Percentiles rank a stretch among this genome's conserved stretches.
Evolutionary conservation across 2,888 invertebrate species (phyloP).

Genomic region (Zootermopsis nevadensis): DNA sequence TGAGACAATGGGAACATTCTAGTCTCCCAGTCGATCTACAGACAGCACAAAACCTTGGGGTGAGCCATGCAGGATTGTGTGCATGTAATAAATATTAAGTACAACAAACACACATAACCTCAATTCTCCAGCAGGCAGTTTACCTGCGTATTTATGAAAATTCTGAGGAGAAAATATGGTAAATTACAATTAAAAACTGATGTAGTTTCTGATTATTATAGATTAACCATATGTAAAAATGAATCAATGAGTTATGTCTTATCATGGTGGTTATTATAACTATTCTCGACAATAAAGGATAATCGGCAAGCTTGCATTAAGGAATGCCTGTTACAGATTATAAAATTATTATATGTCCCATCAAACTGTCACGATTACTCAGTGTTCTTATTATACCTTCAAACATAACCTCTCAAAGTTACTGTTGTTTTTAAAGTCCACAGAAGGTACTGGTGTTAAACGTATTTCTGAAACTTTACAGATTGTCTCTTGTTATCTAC

Average conservation of each 20-base stretch:
- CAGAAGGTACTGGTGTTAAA: constrained; percentile 2
- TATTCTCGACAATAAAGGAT: not conserved
- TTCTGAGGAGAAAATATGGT: constrained; percentile 18
- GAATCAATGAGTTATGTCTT: not conserved
- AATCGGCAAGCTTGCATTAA: not conserved
- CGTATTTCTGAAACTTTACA: not conserved
- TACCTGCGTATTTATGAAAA: constrained; percentile 20
- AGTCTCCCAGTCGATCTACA: constrained; percentile 23
- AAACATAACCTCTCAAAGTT: not conserved
- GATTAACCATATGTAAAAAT: not conserved
- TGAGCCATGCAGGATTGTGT: constrained; percentile 16
- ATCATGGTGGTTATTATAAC: not conserved
- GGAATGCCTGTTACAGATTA: not conserved
- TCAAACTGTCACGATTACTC: not conserved
- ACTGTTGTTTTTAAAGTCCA: not conserved
- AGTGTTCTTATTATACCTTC: not conserved
- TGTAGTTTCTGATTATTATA: not conserved
- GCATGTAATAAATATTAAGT: constrained; percentile 42
- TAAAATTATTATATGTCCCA: not conserved
- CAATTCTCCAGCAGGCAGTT: constrained; percentile 15
- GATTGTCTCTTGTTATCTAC: not conserved
- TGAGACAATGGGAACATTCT: constrained; percentile 13
- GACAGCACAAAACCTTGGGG: constrained; percentile 23
- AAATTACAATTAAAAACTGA: constrained; percentile 6
- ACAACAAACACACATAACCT: constrained; percentile 41